Evolutionary conservation across 2,113 vertebrate species (phyloP).

Genomic region (Procavia capensis): DNA sequence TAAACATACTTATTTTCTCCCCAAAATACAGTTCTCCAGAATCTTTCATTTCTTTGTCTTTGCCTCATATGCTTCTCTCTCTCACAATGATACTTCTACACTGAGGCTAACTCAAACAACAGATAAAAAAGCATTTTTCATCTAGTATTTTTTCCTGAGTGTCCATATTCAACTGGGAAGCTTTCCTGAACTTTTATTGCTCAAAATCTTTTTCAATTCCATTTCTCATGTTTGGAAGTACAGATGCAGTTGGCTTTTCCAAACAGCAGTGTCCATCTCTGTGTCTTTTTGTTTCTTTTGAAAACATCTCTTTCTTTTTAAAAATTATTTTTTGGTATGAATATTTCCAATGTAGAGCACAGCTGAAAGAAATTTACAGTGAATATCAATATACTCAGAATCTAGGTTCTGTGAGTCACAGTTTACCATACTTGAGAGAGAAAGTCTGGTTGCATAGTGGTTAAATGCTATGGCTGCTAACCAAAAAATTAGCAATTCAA

Average conservation of each 20-base stretch:
- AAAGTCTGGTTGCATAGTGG: no score
- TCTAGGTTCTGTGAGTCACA: not conserved
- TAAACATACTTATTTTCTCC: rapidly evolving
- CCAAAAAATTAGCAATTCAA: no score
- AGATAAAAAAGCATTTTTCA: no score
- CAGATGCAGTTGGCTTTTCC: not conserved
- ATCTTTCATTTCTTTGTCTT: not conserved
- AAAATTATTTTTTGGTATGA: no score
- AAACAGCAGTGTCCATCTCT: not conserved
- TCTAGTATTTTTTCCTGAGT: not conserved
- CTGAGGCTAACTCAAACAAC: not conserved
- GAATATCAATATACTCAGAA: not conserved
- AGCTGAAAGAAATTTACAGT: not conserved
- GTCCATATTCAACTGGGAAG: not conserved
- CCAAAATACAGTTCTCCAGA: no score
- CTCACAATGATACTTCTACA: no score
- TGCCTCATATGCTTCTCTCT: rapidly evolving
- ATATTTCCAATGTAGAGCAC: not conserved
- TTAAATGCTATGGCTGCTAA: no score
- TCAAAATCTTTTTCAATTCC: not conserved
- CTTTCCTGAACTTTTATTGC: not conserved
- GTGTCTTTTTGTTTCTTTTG: not conserved
- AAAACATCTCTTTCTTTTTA: not conserved
- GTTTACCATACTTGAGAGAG: rapidly evolving
- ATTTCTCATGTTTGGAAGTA: not conserved